phyloP scores from a whole-genome alignment of 2,888 invertebrate species.

The Folsomia candida region DNA sequence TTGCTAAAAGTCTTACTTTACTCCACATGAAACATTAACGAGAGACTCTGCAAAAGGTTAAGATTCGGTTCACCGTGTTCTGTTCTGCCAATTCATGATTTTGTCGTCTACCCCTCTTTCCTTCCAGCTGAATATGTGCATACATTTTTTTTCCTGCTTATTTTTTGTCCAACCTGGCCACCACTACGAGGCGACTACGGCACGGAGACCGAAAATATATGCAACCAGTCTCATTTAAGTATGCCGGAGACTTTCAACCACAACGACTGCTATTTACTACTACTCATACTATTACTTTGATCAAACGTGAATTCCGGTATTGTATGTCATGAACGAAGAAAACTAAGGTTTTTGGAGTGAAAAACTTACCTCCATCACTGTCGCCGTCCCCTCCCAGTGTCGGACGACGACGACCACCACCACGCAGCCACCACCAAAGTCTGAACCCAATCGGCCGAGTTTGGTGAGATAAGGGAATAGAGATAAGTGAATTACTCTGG shows the following conservation, averaged over 20 bases:
- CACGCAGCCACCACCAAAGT: background rate
- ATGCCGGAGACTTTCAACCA: background rate
- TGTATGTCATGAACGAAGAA: background rate
- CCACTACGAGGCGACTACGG: no score
- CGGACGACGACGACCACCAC: no score
- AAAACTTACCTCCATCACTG: background rate
- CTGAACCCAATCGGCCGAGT: background rate
- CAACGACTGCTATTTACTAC: background rate
- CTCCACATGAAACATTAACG: background rate
- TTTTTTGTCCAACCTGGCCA: no score
- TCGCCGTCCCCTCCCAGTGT: no score
- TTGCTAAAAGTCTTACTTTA: background rate
- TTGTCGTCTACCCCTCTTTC: no score
- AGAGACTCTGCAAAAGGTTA: background rate
- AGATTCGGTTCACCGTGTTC: background rate
- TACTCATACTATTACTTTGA: background rate
- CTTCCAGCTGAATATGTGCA: no score
- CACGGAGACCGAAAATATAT: background rate
- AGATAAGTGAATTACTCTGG: slow-evolving; percentile 16
- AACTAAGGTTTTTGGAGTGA: no score
- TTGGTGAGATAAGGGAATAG: slow-evolving; percentile 7
- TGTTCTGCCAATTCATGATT: no score
- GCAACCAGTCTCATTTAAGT: background rate
- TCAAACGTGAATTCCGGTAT: background rate
- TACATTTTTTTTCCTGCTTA: no score